Percentiles rank a stretch among this genome's conserved stretches.
phyloP scores from a whole-genome alignment of 2,888 invertebrate genomes.

The Leptopterna dolabrata region DNA sequence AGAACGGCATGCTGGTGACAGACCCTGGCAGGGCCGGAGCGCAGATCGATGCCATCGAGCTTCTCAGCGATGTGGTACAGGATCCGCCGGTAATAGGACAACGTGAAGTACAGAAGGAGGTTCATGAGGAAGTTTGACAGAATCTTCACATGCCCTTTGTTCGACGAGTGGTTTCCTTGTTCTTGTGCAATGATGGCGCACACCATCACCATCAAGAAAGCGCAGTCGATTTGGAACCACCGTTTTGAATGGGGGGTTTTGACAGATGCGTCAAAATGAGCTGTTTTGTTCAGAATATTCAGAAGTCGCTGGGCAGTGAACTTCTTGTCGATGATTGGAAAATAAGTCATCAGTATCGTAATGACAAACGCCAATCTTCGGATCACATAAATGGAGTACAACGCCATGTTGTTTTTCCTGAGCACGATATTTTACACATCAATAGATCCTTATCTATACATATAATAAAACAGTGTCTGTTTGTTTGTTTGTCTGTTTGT shows the following conservation, averaged over 20 bases:
- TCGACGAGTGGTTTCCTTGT: neutral
- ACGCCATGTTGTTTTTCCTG: neutral
- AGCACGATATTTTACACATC: too few relatives aligned
- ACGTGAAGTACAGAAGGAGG: neutral
- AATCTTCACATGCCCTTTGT: neutral
- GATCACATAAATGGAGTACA: neutral
- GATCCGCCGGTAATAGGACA: neutral
- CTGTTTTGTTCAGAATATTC: neutral
- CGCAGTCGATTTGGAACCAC: neutral
- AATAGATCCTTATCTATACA: too few relatives aligned
- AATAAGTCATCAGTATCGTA: neutral
- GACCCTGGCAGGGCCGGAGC: neutral
- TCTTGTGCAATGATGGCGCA: neutral
- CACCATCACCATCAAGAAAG: neutral
- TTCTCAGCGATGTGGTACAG: neutral
- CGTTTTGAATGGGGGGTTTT: neutral
- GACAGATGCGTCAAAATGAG: neutral
- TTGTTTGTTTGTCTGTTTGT: too few relatives aligned
- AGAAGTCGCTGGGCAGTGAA: neutral
- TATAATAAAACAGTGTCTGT: too few relatives aligned
- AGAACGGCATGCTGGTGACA: neutral
- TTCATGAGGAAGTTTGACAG: neutral
- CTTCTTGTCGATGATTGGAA: neutral
- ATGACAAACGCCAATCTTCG: neutral
- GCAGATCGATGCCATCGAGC: neutral